Conservation (phyloP, 1,140 invertebrate genomes). For the Meloidogyne chitwoodi region DNA sequence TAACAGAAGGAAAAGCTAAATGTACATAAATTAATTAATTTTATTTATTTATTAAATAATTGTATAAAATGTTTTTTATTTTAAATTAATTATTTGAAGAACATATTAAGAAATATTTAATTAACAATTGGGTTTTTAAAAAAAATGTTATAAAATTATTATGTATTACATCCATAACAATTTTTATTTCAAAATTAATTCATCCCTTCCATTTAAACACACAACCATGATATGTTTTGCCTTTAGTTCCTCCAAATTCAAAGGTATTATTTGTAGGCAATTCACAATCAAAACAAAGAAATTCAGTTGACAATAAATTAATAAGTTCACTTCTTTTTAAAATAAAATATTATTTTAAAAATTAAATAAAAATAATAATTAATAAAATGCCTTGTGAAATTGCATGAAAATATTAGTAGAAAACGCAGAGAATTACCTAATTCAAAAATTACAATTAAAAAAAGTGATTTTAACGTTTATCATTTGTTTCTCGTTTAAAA, state of each 20-base stretch:
- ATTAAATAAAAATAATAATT: neutral
- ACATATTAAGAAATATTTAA: too few relatives aligned
- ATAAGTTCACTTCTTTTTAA: neutral
- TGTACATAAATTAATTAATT: neutral
- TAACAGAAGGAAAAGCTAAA: slow-evolving; percentile 9
- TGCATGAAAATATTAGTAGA: neutral
- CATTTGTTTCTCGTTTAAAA: slow-evolving; percentile 61
- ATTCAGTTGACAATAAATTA: neutral
- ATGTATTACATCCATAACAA: too few relatives aligned
- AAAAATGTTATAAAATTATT: too few relatives aligned
- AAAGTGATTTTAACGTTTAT: slow-evolving; percentile 63
- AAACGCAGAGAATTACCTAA: neutral
- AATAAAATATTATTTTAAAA: neutral
- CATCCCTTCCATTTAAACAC: neutral
- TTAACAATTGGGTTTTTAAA: too few relatives aligned
- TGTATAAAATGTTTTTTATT: neutral
- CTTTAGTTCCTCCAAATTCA: neutral
- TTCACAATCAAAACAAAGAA: neutral
- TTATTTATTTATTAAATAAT: neutral
- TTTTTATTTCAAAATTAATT: neutral
- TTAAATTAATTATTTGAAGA: too few relatives aligned
- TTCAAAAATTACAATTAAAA: neutral
- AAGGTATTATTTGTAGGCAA: neutral
- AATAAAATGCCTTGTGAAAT: neutral
- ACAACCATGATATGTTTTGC: neutral